Conservation (phyloP, 2,797 vertebrate genomes). For the Margarornis squamiger region DNA sequence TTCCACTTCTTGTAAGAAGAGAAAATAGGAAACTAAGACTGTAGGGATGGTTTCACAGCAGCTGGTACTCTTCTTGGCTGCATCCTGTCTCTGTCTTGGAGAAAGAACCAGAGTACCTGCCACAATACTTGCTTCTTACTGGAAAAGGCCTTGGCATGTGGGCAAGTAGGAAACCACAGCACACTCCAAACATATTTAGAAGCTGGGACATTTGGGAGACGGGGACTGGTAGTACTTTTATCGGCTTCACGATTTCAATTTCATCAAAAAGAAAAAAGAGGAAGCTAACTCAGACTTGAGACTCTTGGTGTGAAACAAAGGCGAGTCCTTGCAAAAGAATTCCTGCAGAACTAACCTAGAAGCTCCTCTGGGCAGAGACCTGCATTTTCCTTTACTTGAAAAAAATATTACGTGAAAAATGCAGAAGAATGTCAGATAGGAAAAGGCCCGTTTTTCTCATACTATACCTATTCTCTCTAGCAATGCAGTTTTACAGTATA, state of each 20-base stretch:
- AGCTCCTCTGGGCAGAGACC: neutral
- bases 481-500: neutral
- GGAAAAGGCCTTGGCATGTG: neutral
- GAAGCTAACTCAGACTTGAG: neutral
- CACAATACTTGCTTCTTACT: neutral
- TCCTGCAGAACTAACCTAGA: neutral
- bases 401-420: neutral
- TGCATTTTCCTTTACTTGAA: neutral
- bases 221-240: neutral
- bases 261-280: neutral
- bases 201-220: neutral
- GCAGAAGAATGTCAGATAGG: neutral
- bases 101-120: neutral
- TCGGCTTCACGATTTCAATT: fast-evolving
- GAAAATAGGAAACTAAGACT: neutral
- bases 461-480: neutral
- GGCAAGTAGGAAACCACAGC: neutral
- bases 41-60: neutral
- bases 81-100: neutral
- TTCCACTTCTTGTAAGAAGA: neutral
- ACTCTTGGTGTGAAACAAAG: neutral
- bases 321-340: neutral
- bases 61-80: neutral
- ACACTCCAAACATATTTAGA: neutral
- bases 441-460: neutral